Evolutionary conservation across 2,888 invertebrate genomes (phyloP).

Genomic region (Cheilosia vernalis): DNA sequence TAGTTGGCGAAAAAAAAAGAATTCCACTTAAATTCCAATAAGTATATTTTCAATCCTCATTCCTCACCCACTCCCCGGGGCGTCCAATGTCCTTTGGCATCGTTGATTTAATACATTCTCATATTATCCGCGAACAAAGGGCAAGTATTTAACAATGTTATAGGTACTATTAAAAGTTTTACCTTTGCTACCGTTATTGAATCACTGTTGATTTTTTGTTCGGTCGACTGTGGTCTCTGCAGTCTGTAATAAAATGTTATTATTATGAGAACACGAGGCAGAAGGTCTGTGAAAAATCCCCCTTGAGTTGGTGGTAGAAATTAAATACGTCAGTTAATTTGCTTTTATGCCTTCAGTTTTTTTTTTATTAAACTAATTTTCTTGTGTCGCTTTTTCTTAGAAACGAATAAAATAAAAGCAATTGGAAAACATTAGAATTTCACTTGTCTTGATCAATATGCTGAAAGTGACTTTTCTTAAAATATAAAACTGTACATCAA

Average conservation of each 20-base stretch:
- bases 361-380: slow-evolving; percentile 57
- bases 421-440: slow-evolving; percentile 47
- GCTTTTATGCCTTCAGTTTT: slow-evolving; percentile 18
- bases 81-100: background rate
- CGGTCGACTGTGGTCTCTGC: background rate
- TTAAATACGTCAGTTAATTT: slow-evolving; percentile 16
- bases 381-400: slow-evolving; percentile 22
- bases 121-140: background rate
- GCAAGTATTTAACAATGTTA: background rate
- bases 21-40: too few species aligned
- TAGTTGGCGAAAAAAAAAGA: too few species aligned
- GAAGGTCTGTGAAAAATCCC: background rate
- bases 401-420: slow-evolving; percentile 32
- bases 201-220: slow-evolving; percentile 3
- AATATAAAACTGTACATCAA: slow-evolving; percentile 68
- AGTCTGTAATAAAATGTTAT: slow-evolving; percentile 5
- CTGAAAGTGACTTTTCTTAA: slow-evolving; percentile 38
- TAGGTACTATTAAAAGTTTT: background rate
- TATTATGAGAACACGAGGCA: background rate
- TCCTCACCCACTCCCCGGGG: background rate
- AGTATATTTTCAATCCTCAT: too few species aligned
- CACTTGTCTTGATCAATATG: slow-evolving; percentile 17
- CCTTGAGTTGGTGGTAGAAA: background rate
- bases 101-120: background rate
- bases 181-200: background rate